Base-by-base conservation (phyloP, 2,113 vertebrate species). In the Pseudorectes ferrugineus region DNA sequence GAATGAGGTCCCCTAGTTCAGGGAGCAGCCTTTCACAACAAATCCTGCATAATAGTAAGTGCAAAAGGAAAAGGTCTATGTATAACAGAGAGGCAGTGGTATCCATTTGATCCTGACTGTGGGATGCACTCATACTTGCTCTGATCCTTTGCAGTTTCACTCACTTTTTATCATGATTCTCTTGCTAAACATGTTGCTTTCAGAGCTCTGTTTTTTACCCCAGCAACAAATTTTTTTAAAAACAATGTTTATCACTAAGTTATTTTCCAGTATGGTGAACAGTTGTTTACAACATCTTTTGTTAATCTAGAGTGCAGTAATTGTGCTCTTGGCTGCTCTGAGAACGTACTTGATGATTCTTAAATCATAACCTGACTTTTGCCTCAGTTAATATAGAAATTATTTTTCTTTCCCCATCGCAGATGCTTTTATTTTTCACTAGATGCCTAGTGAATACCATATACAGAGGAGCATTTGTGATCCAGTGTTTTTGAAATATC, bases 181-280 rank as follows among this genome's bases (percentile, higher is more conserved):
- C 24, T 87, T 78, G 48, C 38, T 95, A 59, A 72, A 82, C 31
- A 31, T 26, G 71, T 90, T 88, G 70, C 58, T 93, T 76, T 88
- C 51, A 91, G 87, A 96, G 10, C 36, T 84, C 48, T 35, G 43
- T 55, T 24, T 96, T 97, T 95, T 81, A 96, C 59, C 48, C 12
- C 26, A 89, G 78, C 45, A 96, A 90, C 91, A 18, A 95, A 33
- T 89, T 58, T 88, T 62, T 88, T 72, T 91, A 81, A 93, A 93
- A 95, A 22, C 20, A 38, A 13, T 88, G 36, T 94, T 97, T 95
- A 85, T 75, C 38, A 72, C 25, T 82, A 55, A 12, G 22, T 62
- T 49, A 70, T 92, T 96, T 97, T 78, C 67, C 78, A 93, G 78
- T 36, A 85, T 92, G 59, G 71, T 93, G 54, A 74, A 57, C 54